Base-by-base conservation (phyloP, 2,113 vertebrate genomes). In the Xiphophorus couchianus region DNA sequence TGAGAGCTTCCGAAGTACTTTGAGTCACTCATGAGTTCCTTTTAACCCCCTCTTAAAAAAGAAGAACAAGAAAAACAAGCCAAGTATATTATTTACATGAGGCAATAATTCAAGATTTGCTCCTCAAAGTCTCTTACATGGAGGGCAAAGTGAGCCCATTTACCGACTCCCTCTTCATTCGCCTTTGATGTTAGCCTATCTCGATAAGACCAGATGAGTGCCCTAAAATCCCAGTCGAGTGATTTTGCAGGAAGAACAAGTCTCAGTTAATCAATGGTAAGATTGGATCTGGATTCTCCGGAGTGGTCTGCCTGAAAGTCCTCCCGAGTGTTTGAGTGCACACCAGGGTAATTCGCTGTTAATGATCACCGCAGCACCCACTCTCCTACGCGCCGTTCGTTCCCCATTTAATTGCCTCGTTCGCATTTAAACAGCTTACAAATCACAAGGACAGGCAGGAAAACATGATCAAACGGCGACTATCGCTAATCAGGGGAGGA, bases 201-300 rank as follows among this genome's bases (percentile, higher is more conserved):
- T 89, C 77, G 86, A 86, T 91, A 92, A 93, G 90, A 93, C 90
- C 83, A 85, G 87, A 93, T 91, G 92, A 94, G 92, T 87, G 88
- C 88, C 87, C 88, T 86, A 89, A 92, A 93, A 92, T 92, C 91
- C 92, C 89, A 33, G 79, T 90, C 74, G 88, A 93, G 92, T 91
- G 90, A 93, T 93, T 92, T 87, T 83, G 84, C 86, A 91, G 89
- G 90, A 90, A 91, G 90, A 92, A 91, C 91, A 82, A 91, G 91
- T 83, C 90, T 85, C 87, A 74, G 93, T 93, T 94, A 93, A 94
- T 93, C 91, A 93, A 92, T 92, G 92, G 90, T 87, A 90, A 88
- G 91, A 93, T 92, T 91, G 92, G 90, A 92, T 93, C 90, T 84
- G 92, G 90, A 88, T 88, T 84, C 86, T 89, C 82, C 66, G 84